These are phyloP conservation scores for Beris chalybata DNA, from an alignment of 2,888 invertebrate species.

Conservation along the genomic window DNA sequence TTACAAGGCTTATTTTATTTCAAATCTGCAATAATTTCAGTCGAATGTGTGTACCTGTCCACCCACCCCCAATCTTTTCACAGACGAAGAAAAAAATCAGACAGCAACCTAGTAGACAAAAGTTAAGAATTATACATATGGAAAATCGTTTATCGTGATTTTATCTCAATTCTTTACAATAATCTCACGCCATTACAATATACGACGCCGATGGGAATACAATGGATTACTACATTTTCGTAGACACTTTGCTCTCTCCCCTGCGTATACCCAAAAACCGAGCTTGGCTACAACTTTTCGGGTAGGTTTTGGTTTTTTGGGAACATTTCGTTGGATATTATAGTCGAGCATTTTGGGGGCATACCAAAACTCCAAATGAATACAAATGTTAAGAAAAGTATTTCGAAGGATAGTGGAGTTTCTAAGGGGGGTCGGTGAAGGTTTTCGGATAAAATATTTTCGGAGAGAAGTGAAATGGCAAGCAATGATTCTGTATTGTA, in stretches of 20 bases:
- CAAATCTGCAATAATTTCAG: too few species aligned
- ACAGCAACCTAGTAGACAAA: constrained; percentile 2
- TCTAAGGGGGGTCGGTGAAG: neutral
- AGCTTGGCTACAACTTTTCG: neutral
- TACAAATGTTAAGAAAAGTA: constrained; percentile 30
- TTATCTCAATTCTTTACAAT: constrained; percentile 34
- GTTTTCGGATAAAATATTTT: neutral
- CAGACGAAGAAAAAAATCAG: neutral
- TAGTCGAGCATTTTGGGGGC: neutral
- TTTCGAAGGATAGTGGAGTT: neutral
- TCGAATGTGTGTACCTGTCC: too few species aligned
- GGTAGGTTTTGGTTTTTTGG: constrained; percentile 6
- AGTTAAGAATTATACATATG: constrained; percentile 28
- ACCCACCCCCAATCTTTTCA: neutral
- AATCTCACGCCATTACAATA: constrained; percentile 32
- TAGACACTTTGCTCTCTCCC: neutral
- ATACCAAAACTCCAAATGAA: constrained; percentile 29
- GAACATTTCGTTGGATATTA: neutral
- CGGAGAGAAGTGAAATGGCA: neutral
- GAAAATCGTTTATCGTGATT: constrained; percentile 34
- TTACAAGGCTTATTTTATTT: too few species aligned
- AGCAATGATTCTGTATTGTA: neutral
- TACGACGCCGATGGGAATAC: constrained; percentile 30
- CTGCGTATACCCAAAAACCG: neutral
- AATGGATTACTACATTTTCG: constrained; percentile 15